Evolutionary conservation across 1,140 invertebrate genomes (phyloP), one percentile per base, ranked within the genome.

Genomic region (Brachionus plicatilis): DNA sequence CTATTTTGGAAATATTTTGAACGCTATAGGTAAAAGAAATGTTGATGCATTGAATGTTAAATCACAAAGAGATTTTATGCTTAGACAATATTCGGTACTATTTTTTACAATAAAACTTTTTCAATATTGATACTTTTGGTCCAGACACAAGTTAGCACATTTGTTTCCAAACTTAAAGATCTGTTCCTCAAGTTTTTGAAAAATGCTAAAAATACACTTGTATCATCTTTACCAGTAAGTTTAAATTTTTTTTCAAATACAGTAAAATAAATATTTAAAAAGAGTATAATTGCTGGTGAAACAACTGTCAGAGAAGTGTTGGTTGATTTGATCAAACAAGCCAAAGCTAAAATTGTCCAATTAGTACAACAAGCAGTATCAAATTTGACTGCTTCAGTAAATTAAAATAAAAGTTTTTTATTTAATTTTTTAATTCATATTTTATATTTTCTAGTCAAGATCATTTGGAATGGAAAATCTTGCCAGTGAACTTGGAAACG

Each of bases 1-100:
- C 14, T 82, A 82, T 20, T 82, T 82, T 43, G 79, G 79, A 65
- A 47, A 37, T 41, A 60, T 82, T 65, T 60, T 82, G 20, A 82
- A 82, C 17, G 79, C 53, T 45, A 65, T 82, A n/a, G 79, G 79
- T 20, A 60, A 68, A 82, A 12, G 79, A 29, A 65, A 14, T 20
- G 41, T 80, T 27, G 76, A 72, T 24, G 7, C 7, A 72, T 20
- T 41, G 9, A 17, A 17, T 41, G 20, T 72, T 17, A 43, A 43
- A 72, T 20, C 33, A 14, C 68, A 72, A 45, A 72, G 43, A 72
- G 41, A 43, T 43, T 43, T 43, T 6, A 72, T 72, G 41, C 17
- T 41, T 7, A 43, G 43, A 17, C 6, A 43, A 12, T 72, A 43
- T 72, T 41, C 41, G 33, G 68, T 72, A 43, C 12, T 41, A 41